Evolutionary conservation across 2,888 invertebrate genomes (phyloP).

Genomic region (Tethea ocularis): DNA sequence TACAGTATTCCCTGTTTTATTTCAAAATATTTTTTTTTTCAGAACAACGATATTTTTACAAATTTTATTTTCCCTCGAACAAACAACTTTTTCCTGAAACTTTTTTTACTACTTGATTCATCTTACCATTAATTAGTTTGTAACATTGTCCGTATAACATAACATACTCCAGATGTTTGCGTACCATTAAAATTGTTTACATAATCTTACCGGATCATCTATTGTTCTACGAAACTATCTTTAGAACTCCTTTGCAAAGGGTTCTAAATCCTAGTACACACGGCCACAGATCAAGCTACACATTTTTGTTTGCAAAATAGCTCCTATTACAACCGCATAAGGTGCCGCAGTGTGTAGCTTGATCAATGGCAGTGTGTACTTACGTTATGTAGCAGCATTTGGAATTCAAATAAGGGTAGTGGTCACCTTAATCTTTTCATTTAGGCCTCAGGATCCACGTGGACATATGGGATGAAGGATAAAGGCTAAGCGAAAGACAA

Average conservation of each 20-base stretch:
- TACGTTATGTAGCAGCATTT: constrained; percentile 47
- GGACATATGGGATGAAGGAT: constrained; percentile 16
- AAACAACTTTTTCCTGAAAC: neutral
- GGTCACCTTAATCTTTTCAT: constrained; percentile 73
- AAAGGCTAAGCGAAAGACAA: constrained; percentile 46
- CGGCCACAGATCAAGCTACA: no score
- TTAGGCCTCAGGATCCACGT: constrained; percentile 40
- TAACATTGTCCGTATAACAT: neutral
- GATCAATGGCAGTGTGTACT: no score
- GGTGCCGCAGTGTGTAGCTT: no score
- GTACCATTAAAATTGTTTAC: neutral
- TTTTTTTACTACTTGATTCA: neutral
- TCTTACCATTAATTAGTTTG: neutral
- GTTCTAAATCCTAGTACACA: constrained; percentile 12
- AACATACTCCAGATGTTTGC: constrained; percentile 2
- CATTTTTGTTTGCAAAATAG: no score
- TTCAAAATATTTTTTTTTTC: neutral
- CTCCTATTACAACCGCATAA: no score
- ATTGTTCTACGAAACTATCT: constrained; percentile 4
- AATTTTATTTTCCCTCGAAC: neutral
- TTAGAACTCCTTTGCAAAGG: constrained; percentile 18
- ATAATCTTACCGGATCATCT: neutral
- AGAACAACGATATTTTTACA: neutral
- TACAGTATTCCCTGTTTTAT: no score
- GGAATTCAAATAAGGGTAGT: constrained; percentile 51